Evolutionary conservation across 2,797 vertebrate species (phyloP).

Genomic region (Trachops cirrhosus): DNA sequence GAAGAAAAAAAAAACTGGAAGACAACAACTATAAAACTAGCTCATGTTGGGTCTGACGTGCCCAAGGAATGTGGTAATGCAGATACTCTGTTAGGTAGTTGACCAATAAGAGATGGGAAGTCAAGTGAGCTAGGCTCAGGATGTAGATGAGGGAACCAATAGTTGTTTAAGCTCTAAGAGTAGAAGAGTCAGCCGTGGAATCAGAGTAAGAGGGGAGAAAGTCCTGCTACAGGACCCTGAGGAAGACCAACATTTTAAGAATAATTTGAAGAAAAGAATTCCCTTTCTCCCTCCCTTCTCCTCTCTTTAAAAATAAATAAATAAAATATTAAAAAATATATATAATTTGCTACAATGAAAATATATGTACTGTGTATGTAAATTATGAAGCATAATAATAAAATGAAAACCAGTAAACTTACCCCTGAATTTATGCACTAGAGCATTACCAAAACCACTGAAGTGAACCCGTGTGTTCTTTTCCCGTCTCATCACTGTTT

Average conservation of each 20-base stretch:
- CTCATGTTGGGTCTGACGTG: not conserved
- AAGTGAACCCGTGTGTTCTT: not conserved
- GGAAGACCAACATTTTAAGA: not conserved
- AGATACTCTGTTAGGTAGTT: not conserved
- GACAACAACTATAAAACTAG: not conserved
- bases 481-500: not conserved
- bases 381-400: constrained; percentile 1
- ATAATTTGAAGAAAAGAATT: too few species aligned
- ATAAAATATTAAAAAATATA: not conserved
- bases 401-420: not conserved
- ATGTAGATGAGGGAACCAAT: not conserved
- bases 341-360: not conserved
- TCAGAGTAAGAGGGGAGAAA: not conserved
- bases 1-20: not conserved
- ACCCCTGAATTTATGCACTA: not conserved
- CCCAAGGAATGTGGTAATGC: not conserved
- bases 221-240: not conserved
- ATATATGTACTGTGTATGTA: not conserved
- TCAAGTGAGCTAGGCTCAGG: not conserved
- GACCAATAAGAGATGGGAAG: not conserved
- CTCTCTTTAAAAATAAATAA: too few species aligned
- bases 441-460: not conserved
- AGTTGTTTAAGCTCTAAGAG: not conserved
- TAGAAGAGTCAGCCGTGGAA: not conserved
- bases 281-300: too few species aligned